Evolutionary conservation across 2,888 invertebrate species (phyloP), one percentile per base, ranked within the genome.

Genomic region (Eledona agricola): DNA sequence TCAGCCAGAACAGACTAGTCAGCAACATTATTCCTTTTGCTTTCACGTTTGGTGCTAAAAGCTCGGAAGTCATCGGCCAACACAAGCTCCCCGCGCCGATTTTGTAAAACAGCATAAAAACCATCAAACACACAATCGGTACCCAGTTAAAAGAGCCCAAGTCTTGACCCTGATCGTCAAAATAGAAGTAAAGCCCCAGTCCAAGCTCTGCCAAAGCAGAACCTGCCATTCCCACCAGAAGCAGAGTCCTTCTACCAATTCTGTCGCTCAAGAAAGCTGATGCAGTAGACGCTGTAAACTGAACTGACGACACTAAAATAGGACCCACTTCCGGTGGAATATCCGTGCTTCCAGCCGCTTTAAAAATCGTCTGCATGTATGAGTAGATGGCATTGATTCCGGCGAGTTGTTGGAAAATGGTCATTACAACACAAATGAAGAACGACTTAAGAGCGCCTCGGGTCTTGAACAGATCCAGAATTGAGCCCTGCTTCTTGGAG

Each of bases 11-110:
- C 0, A 91, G 87, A 0, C 88, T 87, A 1, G 91, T 78, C 0
- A 89, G 85, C 0, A 89, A 85, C n/a, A 17, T 3, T 6, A 7
- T 12, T 4, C 7, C 13, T 37, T 23, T 25, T 4, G 37, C 83
- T 72, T 89, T 88, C 2, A 89, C 86, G 59, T 89, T 87, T 0
- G 86, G 78, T 16, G 93, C 86, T 72, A 93, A 85, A 75, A 92
- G 82, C 72, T 92, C 92, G 0, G 88, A 86, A 80, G 90, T 84
- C 15, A 91, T 84, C 1, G 65, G 61, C 49, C 58, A 65, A 1
- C 66, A 64, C 22, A 90, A 72, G 0, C 89, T 87, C 2, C 93
- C 90, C 35, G 87, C 83, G 1, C 84, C 90, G 7, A 66, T 57
- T 69, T 86, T 80, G 73, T 89, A 90, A 0, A 87, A 83, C 31